phyloP scores from a whole-genome alignment of 2,888 invertebrate genomes.

The Pyrrhosoma nymphula region DNA sequence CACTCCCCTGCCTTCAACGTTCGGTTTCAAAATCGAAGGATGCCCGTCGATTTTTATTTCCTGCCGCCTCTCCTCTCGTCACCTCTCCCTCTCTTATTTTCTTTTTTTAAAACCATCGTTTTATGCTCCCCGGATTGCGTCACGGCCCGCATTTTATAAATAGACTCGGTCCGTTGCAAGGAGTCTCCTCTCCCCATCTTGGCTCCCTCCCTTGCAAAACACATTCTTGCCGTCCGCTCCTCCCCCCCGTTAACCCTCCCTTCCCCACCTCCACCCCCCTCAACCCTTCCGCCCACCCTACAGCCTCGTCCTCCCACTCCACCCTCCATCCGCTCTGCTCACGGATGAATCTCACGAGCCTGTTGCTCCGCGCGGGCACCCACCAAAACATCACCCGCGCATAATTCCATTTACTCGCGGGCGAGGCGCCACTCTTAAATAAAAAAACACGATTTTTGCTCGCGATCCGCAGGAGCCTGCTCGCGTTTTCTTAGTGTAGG shows the following conservation, averaged over 20 bases:
- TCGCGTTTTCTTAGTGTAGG: not conserved
- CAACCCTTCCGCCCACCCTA: not conserved
- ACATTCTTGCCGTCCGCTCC: slow-evolving; percentile 52
- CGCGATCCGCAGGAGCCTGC: not conserved
- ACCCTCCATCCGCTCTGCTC: too few species aligned
- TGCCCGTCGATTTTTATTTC: slow-evolving; percentile 7
- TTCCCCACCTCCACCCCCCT: not conserved
- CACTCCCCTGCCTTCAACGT: not conserved
- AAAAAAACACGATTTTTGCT: not conserved
- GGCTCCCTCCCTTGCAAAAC: slow-evolving; percentile 47
- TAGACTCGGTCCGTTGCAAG: slow-evolving; percentile 22
- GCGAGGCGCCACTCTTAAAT: not conserved
- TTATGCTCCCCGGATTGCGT: slow-evolving; percentile 18
- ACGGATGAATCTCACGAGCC: not conserved
- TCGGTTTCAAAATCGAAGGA: slow-evolving; percentile 33
- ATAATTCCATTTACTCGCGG: not conserved
- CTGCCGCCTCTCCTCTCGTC: not conserved
- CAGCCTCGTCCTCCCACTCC: not conserved
- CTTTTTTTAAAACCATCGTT: not conserved
- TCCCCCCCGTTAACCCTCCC: not conserved
- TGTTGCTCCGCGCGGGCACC: not conserved
- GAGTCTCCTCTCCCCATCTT: not conserved
- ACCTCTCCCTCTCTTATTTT: not conserved
- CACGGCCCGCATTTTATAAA: slow-evolving; percentile 31
- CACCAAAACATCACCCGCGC: not conserved